Evolutionary conservation across 2,113 vertebrate species (phyloP).

Genomic region (Hippocampus guttulatus): DNA sequence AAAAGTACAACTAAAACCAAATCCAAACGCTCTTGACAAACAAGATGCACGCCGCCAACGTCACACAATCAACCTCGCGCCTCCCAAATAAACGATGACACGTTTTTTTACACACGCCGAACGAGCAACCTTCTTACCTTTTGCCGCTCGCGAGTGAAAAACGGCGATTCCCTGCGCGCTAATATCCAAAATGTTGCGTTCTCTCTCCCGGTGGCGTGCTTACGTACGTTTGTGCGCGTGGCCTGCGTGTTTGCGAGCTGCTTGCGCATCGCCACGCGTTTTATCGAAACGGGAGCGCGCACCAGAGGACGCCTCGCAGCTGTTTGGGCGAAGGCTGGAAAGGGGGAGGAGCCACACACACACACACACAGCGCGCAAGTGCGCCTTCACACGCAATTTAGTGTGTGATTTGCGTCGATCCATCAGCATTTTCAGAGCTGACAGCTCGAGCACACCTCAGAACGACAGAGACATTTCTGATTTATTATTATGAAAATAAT

Average conservation of each 20-base stretch:
- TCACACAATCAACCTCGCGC: not conserved
- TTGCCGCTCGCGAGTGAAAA: not conserved
- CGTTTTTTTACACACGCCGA: not conserved
- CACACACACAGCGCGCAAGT: not conserved
- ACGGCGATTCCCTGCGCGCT: not conserved
- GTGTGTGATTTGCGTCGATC: conserved; percentile 49
- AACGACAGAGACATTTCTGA: not conserved
- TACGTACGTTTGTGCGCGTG: conserved; percentile 24
- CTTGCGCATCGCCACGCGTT: conserved; percentile 49
- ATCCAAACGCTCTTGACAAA: no score
- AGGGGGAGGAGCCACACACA: conserved; percentile 3
- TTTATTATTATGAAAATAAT: not conserved
- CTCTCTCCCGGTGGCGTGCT: conserved; percentile 3
- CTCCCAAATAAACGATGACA: not conserved
- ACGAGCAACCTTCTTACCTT: not conserved
- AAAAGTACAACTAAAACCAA: not conserved
- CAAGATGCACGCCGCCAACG: not conserved
- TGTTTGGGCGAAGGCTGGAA: conserved; percentile 61
- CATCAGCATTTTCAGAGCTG: conserved; percentile 31
- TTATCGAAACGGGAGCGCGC: conserved; percentile 67
- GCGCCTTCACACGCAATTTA: conserved; percentile 54
- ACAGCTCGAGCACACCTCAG: conserved; percentile 27
- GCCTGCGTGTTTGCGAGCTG: conserved; percentile 31
- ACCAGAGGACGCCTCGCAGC: conserved; percentile 33
- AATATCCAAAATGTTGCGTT: not conserved